These are phyloP conservation scores for Pogonocichla stellata DNA, from an alignment of 2,113 vertebrate genomes.

Conservation along the genomic window DNA sequence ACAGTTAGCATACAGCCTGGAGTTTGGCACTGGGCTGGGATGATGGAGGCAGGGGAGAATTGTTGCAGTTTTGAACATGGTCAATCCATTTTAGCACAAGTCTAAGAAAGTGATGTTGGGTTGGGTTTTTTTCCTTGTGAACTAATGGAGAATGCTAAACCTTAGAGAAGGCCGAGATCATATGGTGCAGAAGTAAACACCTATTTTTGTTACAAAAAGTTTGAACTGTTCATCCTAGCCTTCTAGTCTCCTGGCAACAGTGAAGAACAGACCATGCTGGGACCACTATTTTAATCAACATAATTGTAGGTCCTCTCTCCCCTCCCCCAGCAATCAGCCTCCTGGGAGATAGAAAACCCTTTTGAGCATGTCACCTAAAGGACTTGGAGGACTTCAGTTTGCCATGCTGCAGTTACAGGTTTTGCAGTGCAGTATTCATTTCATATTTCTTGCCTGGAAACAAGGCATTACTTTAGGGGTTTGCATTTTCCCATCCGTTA, in stretches of 20 bases:
- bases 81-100: background rate
- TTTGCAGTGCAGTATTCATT: background rate
- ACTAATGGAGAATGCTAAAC: background rate
- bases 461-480: background rate
- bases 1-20: background rate
- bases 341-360: conserved; percentile 24
- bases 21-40: background rate
- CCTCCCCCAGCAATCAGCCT: conserved; percentile 22
- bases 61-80: background rate
- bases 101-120: background rate
- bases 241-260: conserved; percentile 55
- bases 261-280: conserved; percentile 27
- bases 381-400: background rate
- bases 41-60: background rate
- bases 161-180: background rate
- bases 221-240: conserved; percentile 6
- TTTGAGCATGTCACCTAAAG: background rate
- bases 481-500: background rate
- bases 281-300: conserved; percentile 57
- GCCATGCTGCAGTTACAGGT: background rate
- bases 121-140: background rate
- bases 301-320: conserved; percentile 47
- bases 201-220: conserved; percentile 34
- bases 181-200: background rate
- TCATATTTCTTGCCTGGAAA: background rate